Evolutionary conservation across 1,140 invertebrate genomes (phyloP).

Genomic region (Lepidurus arcticus): DNA sequence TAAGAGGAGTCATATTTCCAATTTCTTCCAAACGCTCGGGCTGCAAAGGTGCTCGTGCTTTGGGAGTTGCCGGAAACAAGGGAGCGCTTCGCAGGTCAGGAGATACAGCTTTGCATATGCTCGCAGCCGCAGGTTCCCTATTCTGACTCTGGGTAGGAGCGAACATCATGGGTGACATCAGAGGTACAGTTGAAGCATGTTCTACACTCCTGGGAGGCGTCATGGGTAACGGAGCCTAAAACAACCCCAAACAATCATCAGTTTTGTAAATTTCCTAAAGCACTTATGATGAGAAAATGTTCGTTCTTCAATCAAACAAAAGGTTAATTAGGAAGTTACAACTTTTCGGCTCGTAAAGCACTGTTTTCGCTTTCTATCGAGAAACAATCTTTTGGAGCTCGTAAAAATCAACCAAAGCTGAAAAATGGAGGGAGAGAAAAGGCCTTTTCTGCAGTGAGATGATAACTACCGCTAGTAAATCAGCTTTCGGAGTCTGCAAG

Average conservation of each 20-base stretch:
- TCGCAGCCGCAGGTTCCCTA: neutral
- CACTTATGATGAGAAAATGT: neutral
- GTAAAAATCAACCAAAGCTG: no score
- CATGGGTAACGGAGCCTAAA: neutral
- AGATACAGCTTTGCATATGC: slow-evolving; percentile 5
- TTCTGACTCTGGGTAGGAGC: neutral
- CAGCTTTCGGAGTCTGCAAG: neutral
- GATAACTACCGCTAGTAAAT: neutral
- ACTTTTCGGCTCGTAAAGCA: no score
- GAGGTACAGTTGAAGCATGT: neutral
- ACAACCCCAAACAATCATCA: neutral
- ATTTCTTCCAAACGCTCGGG: neutral
- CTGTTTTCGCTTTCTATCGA: no score
- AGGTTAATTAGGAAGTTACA: no score
- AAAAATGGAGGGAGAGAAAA: no score
- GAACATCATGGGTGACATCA: slow-evolving; percentile 35
- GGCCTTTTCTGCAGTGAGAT: no score
- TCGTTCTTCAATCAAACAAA: no score
- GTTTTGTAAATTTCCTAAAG: neutral
- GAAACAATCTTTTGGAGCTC: no score
- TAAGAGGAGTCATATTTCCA: slow-evolving; percentile 54
- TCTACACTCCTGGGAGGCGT: neutral
- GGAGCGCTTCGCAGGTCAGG: slow-evolving; percentile 20
- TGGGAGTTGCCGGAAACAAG: neutral
- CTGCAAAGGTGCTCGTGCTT: neutral